Percentiles rank a stretch among this genome's conserved stretches.
phyloP scores from a whole-genome alignment of 2,888 invertebrate genomes.

The Nymphalis polychloros region DNA sequence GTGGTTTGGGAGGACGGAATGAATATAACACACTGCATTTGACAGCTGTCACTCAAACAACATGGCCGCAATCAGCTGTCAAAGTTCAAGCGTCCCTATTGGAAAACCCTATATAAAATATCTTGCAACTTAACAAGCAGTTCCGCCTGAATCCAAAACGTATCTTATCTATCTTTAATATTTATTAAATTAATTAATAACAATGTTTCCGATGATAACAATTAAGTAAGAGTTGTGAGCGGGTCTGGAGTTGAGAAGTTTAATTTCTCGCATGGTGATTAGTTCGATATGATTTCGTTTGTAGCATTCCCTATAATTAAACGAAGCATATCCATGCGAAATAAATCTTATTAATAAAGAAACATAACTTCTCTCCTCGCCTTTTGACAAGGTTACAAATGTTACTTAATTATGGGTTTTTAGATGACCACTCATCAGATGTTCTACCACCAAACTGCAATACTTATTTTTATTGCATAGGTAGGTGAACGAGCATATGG shows the following conservation, averaged over 20 bases:
- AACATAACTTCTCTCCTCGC: background rate
- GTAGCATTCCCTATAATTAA: conserved; percentile 19
- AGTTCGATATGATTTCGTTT: background rate
- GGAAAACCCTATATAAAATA: too few species aligned
- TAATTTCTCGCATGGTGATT: conserved; percentile 45
- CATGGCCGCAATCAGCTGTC: too few species aligned
- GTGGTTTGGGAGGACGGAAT: too few species aligned
- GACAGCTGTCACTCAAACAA: too few species aligned
- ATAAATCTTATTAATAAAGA: background rate
- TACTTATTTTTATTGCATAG: too few species aligned
- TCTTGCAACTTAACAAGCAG: too few species aligned
- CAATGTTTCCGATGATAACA: conserved; percentile 14
- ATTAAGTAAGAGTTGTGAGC: conserved; percentile 7
- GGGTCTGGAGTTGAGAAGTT: conserved; percentile 47
- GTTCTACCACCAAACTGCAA: too few species aligned
- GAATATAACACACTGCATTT: too few species aligned
- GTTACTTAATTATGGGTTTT: too few species aligned
- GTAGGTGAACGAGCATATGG: too few species aligned
- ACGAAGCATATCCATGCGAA: background rate
- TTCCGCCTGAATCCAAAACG: background rate
- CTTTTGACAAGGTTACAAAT: background rate
- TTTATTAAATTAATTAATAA: conserved; percentile 15
- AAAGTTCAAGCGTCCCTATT: too few species aligned
- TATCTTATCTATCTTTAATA: background rate
- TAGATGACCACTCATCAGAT: too few species aligned